These are phyloP conservation scores for Nemotelus pantherinus DNA, from an alignment of 2,888 invertebrate species.

Conservation along the genomic window DNA sequence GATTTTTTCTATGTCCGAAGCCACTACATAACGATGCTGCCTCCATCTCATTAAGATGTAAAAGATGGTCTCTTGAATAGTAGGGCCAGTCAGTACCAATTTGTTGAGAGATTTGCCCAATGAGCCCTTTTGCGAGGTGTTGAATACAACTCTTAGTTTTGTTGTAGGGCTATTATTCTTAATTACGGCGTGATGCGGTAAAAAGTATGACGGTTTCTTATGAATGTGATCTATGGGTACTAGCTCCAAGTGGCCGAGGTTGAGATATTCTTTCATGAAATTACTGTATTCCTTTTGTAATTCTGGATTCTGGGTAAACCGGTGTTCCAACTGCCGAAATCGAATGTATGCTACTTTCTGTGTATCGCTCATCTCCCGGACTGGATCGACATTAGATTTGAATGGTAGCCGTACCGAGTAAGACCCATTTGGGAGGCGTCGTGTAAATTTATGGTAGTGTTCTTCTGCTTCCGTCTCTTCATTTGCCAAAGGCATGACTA, in stretches of 20 bases:
- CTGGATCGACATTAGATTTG: background rate
- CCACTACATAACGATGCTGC: background rate
- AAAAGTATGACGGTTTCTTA: conserved; percentile 7
- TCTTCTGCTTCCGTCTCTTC: background rate
- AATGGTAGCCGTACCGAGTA: no score
- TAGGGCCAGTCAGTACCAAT: conserved; percentile 6
- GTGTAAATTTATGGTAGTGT: background rate
- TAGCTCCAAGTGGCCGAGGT: conserved; percentile 51
- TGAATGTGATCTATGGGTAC: conserved; percentile 18
- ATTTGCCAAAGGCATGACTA: background rate
- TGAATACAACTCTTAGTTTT: conserved; percentile 31
- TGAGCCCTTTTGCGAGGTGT: background rate
- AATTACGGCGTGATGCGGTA: conserved; percentile 38
- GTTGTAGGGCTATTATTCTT: conserved; percentile 29
- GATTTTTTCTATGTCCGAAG: conserved; percentile 47
- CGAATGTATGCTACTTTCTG: background rate
- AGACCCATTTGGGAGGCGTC: background rate
- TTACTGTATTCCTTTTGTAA: conserved; percentile 45
- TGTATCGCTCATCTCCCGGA: background rate
- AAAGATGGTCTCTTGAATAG: conserved; percentile 9
- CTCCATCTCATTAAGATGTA: conserved; percentile 22
- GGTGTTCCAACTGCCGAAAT: background rate
- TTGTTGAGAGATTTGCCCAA: conserved; percentile 2
- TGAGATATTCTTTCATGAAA: conserved; percentile 52
- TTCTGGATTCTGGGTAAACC: background rate